Base-by-base conservation (phyloP, 2,888 invertebrate species). In the Lasioglossum pauxillum region DNA sequence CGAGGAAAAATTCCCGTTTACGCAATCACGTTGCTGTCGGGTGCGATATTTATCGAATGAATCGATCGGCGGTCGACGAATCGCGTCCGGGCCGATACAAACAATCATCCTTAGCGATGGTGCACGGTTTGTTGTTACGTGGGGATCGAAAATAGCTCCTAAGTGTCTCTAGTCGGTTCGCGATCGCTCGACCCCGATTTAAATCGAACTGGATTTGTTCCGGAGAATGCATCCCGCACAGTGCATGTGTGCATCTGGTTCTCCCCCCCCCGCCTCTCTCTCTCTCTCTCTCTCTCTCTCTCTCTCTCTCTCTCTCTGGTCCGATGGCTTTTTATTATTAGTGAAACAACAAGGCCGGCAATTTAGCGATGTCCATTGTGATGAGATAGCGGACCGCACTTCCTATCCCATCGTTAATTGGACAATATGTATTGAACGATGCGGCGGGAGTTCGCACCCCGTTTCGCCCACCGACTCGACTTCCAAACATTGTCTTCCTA, bases 131-230 rank as follows among this genome's bases (percentile, higher is more conserved):
- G 27, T 64, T 64, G 60, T 64, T 64, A 64, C 60, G 27, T 31
- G 12, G 31, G 5, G 31, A 31, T 64, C 60, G 16, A 31, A 64
- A 64, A 64, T 64, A 64, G 7, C 60, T 64, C 27, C 60, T 64
- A 64, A 64, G 60, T 64, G 31, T 64, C 60, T 64, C 60, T 64
- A 64, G 60, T 64, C 60, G 16, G 60, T 23, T n/a, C 23, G 53
- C 53, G 53, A 89, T 89, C 81, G 86, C 78, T 64, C 80, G 82
- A 89, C 83, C 82, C 73, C 75, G 80, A 90, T 84, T 78, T 82
- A 81, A 90, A 85, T 86, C 77, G 73, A 78, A 46, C 73, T 80
- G 44, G 75, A 77, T 74, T 78, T 75, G 69, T 46, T 80, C 74
- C 41, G 67, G 78, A 27, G 27, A 53, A 23, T 23, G 53, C 8